A percentile compares a stretch with the other conserved stretches of the same genome.
phyloP scores from a whole-genome alignment of 2,888 invertebrate species.

The Aporophyla nigra region DNA sequence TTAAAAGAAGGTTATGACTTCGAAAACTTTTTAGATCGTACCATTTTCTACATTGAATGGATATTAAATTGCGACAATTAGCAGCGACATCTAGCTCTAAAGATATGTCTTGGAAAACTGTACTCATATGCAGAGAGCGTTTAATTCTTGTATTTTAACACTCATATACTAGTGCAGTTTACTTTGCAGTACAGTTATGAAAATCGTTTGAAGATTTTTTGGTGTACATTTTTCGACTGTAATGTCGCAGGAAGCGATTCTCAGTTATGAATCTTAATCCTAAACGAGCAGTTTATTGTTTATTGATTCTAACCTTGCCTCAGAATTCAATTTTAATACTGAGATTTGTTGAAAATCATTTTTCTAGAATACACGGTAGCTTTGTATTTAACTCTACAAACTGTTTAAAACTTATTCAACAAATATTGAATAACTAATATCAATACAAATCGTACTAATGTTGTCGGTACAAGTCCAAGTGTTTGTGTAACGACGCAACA shows the following conservation, averaged over 20 bases:
- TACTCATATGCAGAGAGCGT: background rate
- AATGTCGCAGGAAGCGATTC: background rate
- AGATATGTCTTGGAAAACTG: background rate
- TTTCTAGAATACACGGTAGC: background rate
- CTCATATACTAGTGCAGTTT: background rate
- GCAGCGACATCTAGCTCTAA: background rate
- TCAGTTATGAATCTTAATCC: background rate
- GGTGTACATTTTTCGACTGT: background rate
- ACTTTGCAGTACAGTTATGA: background rate
- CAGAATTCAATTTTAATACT: background rate
- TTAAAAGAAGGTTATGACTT: background rate
- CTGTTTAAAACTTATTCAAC: background rate
- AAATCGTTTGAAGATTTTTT: background rate
- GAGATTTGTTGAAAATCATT: background rate
- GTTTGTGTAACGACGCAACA: conserved; percentile 81
- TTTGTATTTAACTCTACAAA: background rate
- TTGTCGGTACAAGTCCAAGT: conserved; percentile 79
- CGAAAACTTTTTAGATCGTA: background rate
- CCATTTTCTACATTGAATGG: background rate
- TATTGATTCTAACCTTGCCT: too few relatives aligned
- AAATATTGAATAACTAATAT: conserved; percentile 41
- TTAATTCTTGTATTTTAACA: background rate
- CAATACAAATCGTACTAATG: conserved; percentile 56
- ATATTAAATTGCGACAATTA: background rate
- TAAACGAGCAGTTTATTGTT: conserved; percentile 3